Conservation (phyloP, 2,888 invertebrate species). For the Chironomus riparius region DNA sequence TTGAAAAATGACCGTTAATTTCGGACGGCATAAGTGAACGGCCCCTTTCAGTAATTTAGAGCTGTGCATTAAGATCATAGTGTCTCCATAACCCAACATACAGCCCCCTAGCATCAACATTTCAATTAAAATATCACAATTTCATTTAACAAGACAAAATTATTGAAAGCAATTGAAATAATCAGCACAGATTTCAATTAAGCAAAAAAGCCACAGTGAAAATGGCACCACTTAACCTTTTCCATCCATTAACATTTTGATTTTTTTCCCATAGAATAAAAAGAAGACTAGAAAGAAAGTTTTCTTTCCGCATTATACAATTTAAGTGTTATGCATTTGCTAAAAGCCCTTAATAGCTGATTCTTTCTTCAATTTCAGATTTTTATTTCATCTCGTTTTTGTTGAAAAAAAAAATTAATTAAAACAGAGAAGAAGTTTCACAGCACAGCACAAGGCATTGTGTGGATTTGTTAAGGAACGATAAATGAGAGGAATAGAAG, state of each 20-base stretch:
- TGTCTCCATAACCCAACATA: too few relatives aligned
- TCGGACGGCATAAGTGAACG: too few relatives aligned
- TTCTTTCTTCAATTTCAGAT: neutral
- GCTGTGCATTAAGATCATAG: too few relatives aligned
- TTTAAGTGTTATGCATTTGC: neutral
- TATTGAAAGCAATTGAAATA: neutral
- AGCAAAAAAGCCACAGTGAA: neutral
- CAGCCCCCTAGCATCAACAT: neutral
- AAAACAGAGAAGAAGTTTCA: neutral
- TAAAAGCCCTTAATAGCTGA: neutral
- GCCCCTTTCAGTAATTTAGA: too few relatives aligned
- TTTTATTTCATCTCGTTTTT: neutral
- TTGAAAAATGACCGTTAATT: too few relatives aligned
- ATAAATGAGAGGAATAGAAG: neutral
- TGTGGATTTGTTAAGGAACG: neutral
- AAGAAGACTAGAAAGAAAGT: neutral
- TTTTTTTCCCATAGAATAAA: neutral
- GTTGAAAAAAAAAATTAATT: neutral
- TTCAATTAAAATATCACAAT: neutral
- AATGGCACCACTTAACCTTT: neutral
- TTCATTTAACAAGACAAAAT: neutral
- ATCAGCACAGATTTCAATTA: neutral
- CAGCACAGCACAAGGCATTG: neutral
- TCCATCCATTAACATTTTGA: slow-evolving; percentile 1
- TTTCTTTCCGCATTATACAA: neutral